A percentile compares a stretch with the other conserved stretches of the same genome.
phyloP scores from a whole-genome alignment of 1,140 invertebrate genomes.

The Lepidurus apus region DNA sequence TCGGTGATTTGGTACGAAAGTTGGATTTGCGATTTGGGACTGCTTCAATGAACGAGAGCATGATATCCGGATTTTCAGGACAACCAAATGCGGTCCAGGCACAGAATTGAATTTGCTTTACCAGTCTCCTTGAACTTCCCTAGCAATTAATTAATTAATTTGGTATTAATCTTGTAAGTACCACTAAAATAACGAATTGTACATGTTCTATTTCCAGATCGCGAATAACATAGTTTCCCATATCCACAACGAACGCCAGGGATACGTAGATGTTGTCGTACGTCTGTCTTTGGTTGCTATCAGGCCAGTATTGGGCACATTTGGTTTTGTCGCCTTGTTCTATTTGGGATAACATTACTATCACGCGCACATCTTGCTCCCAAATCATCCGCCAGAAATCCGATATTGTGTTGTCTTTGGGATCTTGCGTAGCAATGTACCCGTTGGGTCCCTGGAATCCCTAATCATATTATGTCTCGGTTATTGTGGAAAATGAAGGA shows the following conservation, averaged over 20 bases:
- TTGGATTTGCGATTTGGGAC: background rate
- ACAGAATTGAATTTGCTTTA: slow-evolving; percentile 23
- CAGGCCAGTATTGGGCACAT: slow-evolving; percentile 62
- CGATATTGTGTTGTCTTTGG: slow-evolving; percentile 45
- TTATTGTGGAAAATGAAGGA: background rate
- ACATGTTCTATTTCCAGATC: background rate
- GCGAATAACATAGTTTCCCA: too few relatives aligned
- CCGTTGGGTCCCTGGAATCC: slow-evolving; percentile 47
- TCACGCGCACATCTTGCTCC: slow-evolving; percentile 50
- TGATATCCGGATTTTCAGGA: background rate
- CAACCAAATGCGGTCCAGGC: background rate
- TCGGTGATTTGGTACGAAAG: background rate
- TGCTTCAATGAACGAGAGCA: slow-evolving; percentile 23
- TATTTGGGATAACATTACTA: slow-evolving; percentile 53
- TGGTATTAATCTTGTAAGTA: background rate
- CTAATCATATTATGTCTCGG: slow-evolving; percentile 37
- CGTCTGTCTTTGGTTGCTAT: slow-evolving; percentile 48
- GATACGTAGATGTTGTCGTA: too few relatives aligned
- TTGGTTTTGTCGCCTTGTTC: slow-evolving; percentile 53
- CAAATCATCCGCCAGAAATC: slow-evolving; percentile 56
- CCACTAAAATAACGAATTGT: background rate
- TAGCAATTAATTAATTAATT: background rate
- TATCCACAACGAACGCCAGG: too few relatives aligned
- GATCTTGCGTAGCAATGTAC: slow-evolving; percentile 54
- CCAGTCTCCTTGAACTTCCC: background rate